phyloP scores from a whole-genome alignment of 1,140 invertebrate genomes.

The Drosophila lowei region DNA sequence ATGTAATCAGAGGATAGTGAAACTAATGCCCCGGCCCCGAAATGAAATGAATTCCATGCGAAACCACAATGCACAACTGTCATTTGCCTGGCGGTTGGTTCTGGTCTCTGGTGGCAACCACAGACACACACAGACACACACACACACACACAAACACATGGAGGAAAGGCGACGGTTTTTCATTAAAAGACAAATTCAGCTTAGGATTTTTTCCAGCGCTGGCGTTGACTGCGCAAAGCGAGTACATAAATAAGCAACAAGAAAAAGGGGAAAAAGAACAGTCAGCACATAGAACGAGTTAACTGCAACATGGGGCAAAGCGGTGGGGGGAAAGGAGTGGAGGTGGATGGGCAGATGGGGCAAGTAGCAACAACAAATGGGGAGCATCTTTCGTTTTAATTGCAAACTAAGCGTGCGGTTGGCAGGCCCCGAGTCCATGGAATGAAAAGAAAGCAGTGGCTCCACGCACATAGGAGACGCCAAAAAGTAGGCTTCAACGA shows the following conservation, averaged over 20 bases:
- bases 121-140: conserved; percentile 27
- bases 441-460: conserved; percentile 7
- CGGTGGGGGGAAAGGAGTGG: conserved; percentile 11
- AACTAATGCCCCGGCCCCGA: not conserved
- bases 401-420: conserved; percentile 81
- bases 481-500: conserved; percentile 76
- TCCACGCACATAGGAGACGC: conserved; percentile 59
- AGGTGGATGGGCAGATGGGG: not conserved
- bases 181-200: conserved; percentile 70
- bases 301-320: conserved; percentile 18
- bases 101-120: conserved; percentile 28
- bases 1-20: not conserved
- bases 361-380: conserved; percentile 53
- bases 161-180: conserved; percentile 59
- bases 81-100: conserved; percentile 40
- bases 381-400: conserved; percentile 79
- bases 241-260: conserved; percentile 74
- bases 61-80: conserved; percentile 57
- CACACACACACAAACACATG: conserved; percentile 10
- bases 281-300: conserved; percentile 33
- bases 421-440: conserved; percentile 54
- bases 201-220: conserved; percentile 47
- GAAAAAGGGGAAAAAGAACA: conserved; percentile 4
- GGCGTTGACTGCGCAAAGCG: conserved; percentile 39
- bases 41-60: conserved; percentile 39